Conservation (phyloP, 2,888 invertebrate genomes). For the Pterobdella sp. region DNA sequence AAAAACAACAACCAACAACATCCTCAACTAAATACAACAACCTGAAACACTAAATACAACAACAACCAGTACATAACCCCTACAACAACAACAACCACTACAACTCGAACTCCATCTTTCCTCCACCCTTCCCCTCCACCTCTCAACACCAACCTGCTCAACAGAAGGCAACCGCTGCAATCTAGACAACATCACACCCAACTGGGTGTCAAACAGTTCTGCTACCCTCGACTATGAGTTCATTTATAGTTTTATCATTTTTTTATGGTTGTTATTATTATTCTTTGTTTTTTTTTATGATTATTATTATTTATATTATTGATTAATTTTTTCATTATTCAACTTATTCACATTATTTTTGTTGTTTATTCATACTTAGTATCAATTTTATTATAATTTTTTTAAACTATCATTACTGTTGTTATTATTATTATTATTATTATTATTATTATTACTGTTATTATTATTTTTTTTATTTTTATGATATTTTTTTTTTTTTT, state of each 20-base stretch:
- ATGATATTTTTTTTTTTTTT: background rate
- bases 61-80: background rate
- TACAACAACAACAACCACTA: background rate
- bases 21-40: too few relatives aligned
- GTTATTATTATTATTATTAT: background rate
- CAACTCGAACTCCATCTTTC: too few relatives aligned
- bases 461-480: slow-evolving; percentile 10
- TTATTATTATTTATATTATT: background rate
- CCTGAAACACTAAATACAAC: background rate
- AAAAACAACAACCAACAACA: slow-evolving; percentile 1
- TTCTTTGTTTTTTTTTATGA: background rate
- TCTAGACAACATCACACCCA: background rate
- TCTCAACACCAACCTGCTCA: background rate
- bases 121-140: too few relatives aligned
- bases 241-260: background rate
- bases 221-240: background rate
- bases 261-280: background rate
- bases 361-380: too few relatives aligned
- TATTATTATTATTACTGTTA: background rate
- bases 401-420: background rate
- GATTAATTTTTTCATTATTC: background rate
- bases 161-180: background rate
- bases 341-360: too few relatives aligned
- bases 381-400: too few relatives aligned
- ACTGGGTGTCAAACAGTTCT: background rate